Percentiles rank a stretch among this genome's conserved stretches.
These are phyloP conservation scores for Diaphora mendica DNA, from an alignment of 2,888 invertebrate species.

Conservation along the genomic window DNA sequence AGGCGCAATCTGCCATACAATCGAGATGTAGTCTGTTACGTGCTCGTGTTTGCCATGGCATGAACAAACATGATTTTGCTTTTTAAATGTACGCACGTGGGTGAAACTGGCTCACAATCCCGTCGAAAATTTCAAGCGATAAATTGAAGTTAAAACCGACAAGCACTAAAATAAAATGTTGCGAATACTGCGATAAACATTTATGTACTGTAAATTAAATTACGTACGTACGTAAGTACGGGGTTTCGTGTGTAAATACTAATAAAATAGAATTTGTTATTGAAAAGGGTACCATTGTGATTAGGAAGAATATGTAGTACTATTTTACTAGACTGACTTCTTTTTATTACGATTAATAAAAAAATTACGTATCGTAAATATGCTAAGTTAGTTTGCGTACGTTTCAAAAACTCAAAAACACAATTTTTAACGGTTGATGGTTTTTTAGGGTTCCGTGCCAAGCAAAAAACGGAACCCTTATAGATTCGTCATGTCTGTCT, in stretches of 20 bases:
- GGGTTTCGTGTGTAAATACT: background rate
- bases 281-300: background rate
- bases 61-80: slow-evolving; percentile 53
- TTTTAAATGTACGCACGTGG: slow-evolving; percentile 57
- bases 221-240: background rate
- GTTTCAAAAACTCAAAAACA: no score
- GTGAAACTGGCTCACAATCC: slow-evolving; percentile 47
- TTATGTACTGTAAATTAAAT: no score
- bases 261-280: background rate
- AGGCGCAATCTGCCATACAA: background rate
- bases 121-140: slow-evolving; percentile 53
- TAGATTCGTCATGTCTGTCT: no score
- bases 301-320: no score
- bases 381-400: no score
- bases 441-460: no score
- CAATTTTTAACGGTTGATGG: no score
- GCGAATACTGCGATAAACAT: slow-evolving; percentile 2
- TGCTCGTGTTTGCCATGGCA: slow-evolving; percentile 7
- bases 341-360: no score
- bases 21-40: background rate
- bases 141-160: slow-evolving; percentile 45
- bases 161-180: slow-evolving; percentile 31
- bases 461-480: no score
- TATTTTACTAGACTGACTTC: no score
- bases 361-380: no score